Evolutionary conservation across 2,113 vertebrate genomes (phyloP).

Genomic region (Antechinus stuartii): DNA sequence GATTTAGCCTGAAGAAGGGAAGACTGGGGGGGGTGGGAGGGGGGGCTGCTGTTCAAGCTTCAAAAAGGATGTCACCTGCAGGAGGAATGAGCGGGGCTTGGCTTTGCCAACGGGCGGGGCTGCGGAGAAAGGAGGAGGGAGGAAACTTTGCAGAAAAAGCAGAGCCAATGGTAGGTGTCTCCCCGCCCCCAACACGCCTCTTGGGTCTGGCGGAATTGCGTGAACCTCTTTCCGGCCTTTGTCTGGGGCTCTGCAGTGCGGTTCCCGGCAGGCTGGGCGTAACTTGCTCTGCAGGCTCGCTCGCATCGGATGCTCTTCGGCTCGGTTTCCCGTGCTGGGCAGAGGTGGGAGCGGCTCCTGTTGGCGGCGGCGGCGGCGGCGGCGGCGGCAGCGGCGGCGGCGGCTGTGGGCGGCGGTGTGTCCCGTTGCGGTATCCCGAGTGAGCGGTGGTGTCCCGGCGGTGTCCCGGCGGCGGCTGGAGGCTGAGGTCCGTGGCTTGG

Average conservation of each 20-base stretch:
- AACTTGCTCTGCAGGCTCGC: not conserved
- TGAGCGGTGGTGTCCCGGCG: too few relatives aligned
- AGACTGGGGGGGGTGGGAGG: too few relatives aligned
- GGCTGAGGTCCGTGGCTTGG: not conserved
- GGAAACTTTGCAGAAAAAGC: not conserved
- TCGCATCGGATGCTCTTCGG: not conserved
- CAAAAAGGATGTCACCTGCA: not conserved
- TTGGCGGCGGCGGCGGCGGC: too few relatives aligned
- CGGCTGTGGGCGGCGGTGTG: too few relatives aligned
- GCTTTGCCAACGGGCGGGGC: not conserved
- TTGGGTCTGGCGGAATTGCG: not conserved
- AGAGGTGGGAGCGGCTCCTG: not conserved
- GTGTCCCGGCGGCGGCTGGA: too few relatives aligned
- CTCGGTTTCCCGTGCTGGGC: not conserved
- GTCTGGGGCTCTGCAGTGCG: not conserved
- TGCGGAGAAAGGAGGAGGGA: not conserved
- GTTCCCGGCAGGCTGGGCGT: not conserved
- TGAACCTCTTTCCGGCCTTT: not conserved
- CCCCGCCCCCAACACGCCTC: fast-evolving
- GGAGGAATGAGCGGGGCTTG: not conserved
- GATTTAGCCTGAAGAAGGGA: not conserved
- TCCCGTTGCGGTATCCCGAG: not conserved
- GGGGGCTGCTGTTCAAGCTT: not conserved
- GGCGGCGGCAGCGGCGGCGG: too few relatives aligned
- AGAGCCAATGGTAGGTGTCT: not conserved